Evolutionary conservation across 2,888 invertebrate genomes (phyloP).

Genomic region (Lasioglossum villosulum): DNA sequence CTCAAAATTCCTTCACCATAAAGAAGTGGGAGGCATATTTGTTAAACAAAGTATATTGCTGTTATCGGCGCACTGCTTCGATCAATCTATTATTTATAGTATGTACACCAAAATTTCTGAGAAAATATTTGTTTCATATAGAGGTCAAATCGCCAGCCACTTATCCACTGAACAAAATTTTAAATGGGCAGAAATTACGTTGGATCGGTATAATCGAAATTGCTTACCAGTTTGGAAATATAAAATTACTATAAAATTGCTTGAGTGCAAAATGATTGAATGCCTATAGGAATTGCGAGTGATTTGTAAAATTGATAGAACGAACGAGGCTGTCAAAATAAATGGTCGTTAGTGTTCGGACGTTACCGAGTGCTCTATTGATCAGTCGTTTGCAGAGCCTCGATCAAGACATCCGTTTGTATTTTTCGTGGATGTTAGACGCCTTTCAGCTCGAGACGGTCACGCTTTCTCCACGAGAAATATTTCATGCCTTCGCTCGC

Average conservation of each 20-base stretch:
- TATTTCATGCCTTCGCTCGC: conserved; percentile 33
- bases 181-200: too few relatives aligned
- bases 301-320: neutral
- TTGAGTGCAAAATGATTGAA: neutral
- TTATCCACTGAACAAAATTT: too few relatives aligned
- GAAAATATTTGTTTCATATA: too few relatives aligned
- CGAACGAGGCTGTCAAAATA: neutral
- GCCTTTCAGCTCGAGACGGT: conserved; percentile 3
- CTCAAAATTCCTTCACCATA: too few relatives aligned
- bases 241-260: neutral
- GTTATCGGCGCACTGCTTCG: too few relatives aligned
- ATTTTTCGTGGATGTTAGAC: conserved; percentile 21
- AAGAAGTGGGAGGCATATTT: too few relatives aligned
- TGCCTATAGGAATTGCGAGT: neutral
- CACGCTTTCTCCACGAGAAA: conserved; percentile 19
- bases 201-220: too few relatives aligned
- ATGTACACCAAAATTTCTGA: too few relatives aligned
- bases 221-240: too few relatives aligned
- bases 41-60: too few relatives aligned
- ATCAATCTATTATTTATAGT: too few relatives aligned
- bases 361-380: neutral
- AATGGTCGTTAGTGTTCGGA: neutral
- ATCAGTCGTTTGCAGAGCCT: conserved; percentile 5
- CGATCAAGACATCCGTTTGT: conserved; percentile 1
- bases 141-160: too few relatives aligned